Base-by-base conservation (phyloP, 2,888 invertebrate species). In the Eupithecia subfuscata region DNA sequence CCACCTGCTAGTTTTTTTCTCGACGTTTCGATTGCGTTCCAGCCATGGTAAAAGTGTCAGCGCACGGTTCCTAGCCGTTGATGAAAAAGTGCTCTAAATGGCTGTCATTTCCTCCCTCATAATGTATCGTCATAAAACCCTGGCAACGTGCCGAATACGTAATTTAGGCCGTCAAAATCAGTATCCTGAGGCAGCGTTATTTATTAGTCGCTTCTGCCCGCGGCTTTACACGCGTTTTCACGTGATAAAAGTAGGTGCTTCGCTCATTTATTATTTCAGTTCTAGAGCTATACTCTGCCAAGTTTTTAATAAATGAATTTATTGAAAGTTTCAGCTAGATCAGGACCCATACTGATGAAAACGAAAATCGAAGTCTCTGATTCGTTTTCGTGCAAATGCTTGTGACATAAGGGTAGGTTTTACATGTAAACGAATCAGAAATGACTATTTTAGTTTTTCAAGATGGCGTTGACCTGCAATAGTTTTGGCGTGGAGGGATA, bases 91-190 rank as follows among this genome's bases (percentile, higher is more conserved):
- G 22, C 12, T 56, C 22, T 12, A 56, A 56, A 56, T 56, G 22
- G 56, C 56, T 56, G 22, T 25, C 56, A 12, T 56, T 25, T 56
- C 22, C 22, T 22, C 8, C 11, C n/a, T 56, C 56, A 25, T 12
- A 56, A 56, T 56, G 56, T 56, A 56, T 56, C 52, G 22, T 25
- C 56, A 56, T 56, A 12, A 56, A 56, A 56, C 16, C n/a, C 22
- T 75, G 75, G 75, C 70, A 45, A 25, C 37, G 70, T 63, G 76
- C 73, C 70, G 73, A 76, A 69, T 64, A 75, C 69, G 65, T 60
- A 70, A 73, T 75, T 70, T 60, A 18, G 14, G 80, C 81, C 70
- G 79, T 81, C 78, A 22, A 18, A 68, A 79, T 77, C 80, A 82
- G 79, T 74, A 74, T 70, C 76, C 64, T 81, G 81, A 79, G 79